Conservation (phyloP, 2,113 vertebrate genomes). For the Pycnonotus jocosus region DNA sequence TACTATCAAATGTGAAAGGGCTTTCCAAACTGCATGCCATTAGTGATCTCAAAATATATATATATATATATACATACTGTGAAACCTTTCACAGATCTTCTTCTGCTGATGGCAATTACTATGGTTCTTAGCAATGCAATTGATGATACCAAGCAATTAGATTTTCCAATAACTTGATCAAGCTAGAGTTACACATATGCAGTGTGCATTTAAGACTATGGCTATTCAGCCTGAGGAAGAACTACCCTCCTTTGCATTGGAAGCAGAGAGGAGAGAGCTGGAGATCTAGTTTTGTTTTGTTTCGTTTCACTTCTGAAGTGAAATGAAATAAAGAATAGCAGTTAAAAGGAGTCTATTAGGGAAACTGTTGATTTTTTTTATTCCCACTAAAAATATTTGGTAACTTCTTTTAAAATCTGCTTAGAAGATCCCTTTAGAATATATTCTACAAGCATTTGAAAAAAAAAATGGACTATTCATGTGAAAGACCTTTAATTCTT, state of each 20-base stretch:
- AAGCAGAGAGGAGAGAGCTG: background rate
- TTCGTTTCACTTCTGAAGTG: background rate
- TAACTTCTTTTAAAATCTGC: background rate
- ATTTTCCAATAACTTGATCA: background rate
- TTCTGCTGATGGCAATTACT: background rate
- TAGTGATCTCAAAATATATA: background rate
- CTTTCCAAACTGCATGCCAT: background rate
- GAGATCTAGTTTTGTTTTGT: background rate
- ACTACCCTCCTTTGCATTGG: background rate
- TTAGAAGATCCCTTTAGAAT: background rate
- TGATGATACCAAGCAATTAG: background rate
- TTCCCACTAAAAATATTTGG: background rate
- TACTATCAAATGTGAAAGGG: background rate
- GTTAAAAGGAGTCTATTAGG: background rate
- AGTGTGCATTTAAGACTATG: background rate
- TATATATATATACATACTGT: too few relatives aligned
- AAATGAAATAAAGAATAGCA: background rate
- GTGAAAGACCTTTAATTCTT: background rate
- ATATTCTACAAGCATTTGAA: background rate
- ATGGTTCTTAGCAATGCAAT: background rate
- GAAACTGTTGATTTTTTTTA: background rate
- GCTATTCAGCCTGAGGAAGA: background rate
- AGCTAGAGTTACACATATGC: background rate
- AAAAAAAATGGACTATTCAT: background rate
- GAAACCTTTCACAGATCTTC: background rate